Conservation (phyloP, 1,140 invertebrate species). For the Heliconius melpomene region DNA sequence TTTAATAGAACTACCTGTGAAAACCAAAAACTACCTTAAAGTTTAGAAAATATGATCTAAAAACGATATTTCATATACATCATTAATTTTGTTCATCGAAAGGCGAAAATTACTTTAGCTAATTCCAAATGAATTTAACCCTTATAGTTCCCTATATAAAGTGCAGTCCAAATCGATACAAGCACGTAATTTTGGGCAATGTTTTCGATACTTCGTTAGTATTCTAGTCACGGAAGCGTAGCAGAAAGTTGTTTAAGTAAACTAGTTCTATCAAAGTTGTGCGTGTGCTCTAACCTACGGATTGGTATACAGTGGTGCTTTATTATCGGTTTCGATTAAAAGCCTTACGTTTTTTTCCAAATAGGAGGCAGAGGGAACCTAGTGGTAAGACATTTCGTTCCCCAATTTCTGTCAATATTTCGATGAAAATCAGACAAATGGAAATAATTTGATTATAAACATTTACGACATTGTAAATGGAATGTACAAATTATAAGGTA, state of each 20-base stretch:
- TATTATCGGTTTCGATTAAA: not conserved
- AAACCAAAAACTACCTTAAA: slow-evolving; percentile 15
- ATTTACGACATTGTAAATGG: too few species aligned
- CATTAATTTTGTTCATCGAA: slow-evolving; percentile 25
- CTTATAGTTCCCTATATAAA: not conserved
- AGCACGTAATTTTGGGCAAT: slow-evolving; percentile 39
- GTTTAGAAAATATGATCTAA: not conserved
- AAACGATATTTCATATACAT: not conserved
- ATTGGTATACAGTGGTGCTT: slow-evolving; percentile 4
- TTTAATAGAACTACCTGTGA: not conserved
- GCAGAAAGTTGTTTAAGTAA: slow-evolving; percentile 51
- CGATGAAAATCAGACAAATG: too few species aligned
- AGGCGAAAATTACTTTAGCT: slow-evolving; percentile 40
- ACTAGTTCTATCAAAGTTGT: slow-evolving; percentile 41
- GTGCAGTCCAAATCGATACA: not conserved
- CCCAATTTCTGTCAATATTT: not conserved
- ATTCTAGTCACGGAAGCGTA: slow-evolving; percentile 49
- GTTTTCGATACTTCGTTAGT: slow-evolving; percentile 51
- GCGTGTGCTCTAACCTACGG: not conserved
- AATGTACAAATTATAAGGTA: too few species aligned
- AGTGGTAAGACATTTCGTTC: not conserved
- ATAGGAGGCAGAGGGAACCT: not conserved
- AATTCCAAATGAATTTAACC: slow-evolving; percentile 36
- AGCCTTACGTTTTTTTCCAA: not conserved
- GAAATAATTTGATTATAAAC: too few species aligned